Evolutionary conservation across 2,888 invertebrate species (phyloP), one percentile per base, ranked within the genome.

Genomic region (Lathronympha strigana): DNA sequence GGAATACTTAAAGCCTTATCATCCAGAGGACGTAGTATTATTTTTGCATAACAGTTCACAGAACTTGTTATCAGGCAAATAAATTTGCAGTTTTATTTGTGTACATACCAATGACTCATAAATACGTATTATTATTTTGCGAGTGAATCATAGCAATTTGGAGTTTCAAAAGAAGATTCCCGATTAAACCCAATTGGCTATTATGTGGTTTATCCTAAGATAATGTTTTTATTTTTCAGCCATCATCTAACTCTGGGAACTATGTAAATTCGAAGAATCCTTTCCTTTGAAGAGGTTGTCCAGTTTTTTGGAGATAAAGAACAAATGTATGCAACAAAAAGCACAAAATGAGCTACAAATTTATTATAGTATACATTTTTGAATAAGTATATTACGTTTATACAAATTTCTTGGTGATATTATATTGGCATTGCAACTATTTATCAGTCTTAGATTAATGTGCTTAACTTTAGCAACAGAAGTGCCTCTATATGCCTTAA

Each of bases 341-440:
- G 90, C 90, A 90, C 90, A 89, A 90, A 88, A 72, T 73, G 79
- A 82, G 84, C 86, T 88, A 88, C 87, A 90, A 89, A 87, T 84
- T 79, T 78, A 75, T 75, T 76, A 74, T 77, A 79, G 74, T 79
- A 78, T 78, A 76, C 73, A 77, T 76, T 79, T 62, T 50, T 57
- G 55, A 51, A 57, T 66, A 60, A 67, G 68, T 58, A 67, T 73
- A 31, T 43, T 43, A 43, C 36, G 54, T 62, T 66, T 73, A 67
- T 67, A 53, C 43, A 63, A 67, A 57, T 60, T 54, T 63, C 49
- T 62, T 28, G 21, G 47, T 64, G 55, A 61, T 66, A 61, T 66
- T 57, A 49, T 62, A 62, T 61, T 62, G 57, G 50, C 55, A 62
- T 57, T 64, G 28, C 45, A 53, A 53, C 58, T 64, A 64, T 58